Base-by-base conservation (phyloP, 2,797 vertebrate species). In the Hirundo rustica region DNA sequence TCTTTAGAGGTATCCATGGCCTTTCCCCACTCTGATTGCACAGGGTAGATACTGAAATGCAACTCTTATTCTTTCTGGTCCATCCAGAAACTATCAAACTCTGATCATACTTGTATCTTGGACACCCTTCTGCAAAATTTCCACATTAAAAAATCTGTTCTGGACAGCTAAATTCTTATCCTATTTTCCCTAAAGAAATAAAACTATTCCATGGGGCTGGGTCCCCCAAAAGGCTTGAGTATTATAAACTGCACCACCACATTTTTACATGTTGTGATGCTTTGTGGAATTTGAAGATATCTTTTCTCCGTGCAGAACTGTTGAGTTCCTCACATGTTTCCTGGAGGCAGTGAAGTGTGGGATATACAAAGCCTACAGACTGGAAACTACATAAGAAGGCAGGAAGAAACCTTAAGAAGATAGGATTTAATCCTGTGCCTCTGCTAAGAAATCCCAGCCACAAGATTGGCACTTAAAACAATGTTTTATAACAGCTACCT, bases 371-470 rank as follows among this genome's bases (percentile, higher is more conserved):
- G 20, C 32, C 42, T 60, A 21, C 13, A 48, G 61, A 40, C 5
- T 20, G 10, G 47, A 76, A 92, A 26, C 30, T 58, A 44, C 16
- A 16, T 51, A 66, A 50, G 55, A 71, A 64, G 9, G 26, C 3
- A 44, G 27, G 47, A 91, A 85, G 45, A 87, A 91, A 82, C 17
- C 10, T 76, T 38, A 54, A 61, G 60, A 76, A 92, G 70, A 65
- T 21, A 42, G 4, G 7, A 65, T 57, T 57, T 54, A 42, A 73
- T 45, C 51, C 17, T 0, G 0, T 16, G 27, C 16, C 27, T 78
- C 34, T 53, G 47, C n/a, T 75, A 50, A 47, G 62, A 85, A 80
- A 74, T 55, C 50, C 61, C 23, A 64, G 76, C 17, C 45, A 83
- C 30, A 58, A 88, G 38, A 66, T 1, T 67, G 36, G 53, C 53